These are phyloP conservation scores for Parotocinclus haroldoi DNA, from an alignment of 2,797 vertebrate species.

Conservation along the genomic window DNA sequence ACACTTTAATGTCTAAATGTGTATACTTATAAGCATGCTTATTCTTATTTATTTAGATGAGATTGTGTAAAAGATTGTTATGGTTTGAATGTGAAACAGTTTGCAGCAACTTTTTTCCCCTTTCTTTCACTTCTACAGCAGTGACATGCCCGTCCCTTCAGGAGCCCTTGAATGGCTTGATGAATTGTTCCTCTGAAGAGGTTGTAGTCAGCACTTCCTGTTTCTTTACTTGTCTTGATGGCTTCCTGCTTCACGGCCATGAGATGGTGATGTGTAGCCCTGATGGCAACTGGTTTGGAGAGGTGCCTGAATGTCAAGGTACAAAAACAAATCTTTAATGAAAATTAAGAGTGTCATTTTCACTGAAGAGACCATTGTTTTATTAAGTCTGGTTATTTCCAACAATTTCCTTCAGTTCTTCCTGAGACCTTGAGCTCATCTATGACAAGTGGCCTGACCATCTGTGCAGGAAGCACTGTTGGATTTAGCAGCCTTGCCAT, in stretches of 20 bases:
- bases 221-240: constrained; percentile 66
- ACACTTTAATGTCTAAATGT: too few relatives aligned
- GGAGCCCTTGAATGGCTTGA: constrained; percentile 49
- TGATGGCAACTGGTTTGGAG: constrained; percentile 70
- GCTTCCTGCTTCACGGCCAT: constrained; percentile 56
- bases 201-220: constrained; percentile 64
- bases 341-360: neutral
- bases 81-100: neutral
- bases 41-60: too few relatives aligned
- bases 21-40: too few relatives aligned
- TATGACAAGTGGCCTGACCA: constrained; percentile 15
- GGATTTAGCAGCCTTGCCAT: constrained; percentile 48
- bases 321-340: constrained; percentile 15
- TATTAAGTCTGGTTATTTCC: constrained; percentile 16
- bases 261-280: constrained; percentile 56
- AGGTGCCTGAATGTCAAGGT: constrained; percentile 69
- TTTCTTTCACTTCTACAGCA: constrained; percentile 45
- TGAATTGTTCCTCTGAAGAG: constrained; percentile 63
- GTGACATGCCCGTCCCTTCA: constrained; percentile 58
- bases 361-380: neutral
- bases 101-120: too few relatives aligned
- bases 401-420: constrained; percentile 40
- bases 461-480: constrained; percentile 49
- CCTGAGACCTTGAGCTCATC: constrained; percentile 7
- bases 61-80: neutral